phyloP scores from a whole-genome alignment of 35 echinoderm and acorn worm genomes.

The Ophioderma brevispina region DNA sequence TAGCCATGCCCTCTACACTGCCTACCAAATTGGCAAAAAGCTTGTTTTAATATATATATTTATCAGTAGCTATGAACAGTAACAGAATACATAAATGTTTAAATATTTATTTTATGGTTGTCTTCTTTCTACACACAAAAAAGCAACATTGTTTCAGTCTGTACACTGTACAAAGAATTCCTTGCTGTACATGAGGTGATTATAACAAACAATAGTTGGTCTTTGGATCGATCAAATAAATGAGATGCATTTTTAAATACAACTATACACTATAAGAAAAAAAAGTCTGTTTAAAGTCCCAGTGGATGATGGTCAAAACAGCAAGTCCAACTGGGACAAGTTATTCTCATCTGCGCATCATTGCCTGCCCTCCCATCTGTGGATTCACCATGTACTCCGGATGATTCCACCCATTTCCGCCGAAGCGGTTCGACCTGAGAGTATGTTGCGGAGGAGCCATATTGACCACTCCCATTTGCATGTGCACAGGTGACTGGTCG shows the following conservation, averaged over 20 bases:
- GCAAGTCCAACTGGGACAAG: neutral
- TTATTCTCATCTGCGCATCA: slow-evolving; percentile 1
- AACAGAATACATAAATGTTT: slow-evolving; percentile 15
- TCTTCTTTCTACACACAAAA: neutral
- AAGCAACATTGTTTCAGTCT: neutral
- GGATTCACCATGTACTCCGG: neutral
- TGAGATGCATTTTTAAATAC: slow-evolving; percentile 11
- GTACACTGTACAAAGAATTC: neutral
- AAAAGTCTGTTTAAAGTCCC: neutral
- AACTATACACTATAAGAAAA: neutral
- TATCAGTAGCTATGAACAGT: neutral
- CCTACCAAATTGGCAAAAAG: neutral
- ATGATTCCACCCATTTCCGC: neutral
- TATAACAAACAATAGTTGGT: neutral
- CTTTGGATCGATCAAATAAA: slow-evolving; percentile 1
- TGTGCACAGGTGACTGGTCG: slow-evolving; percentile 48
- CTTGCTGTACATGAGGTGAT: neutral
- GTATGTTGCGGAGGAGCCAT: slow-evolving; percentile 60
- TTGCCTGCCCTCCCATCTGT: neutral
- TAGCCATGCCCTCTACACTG: neutral
- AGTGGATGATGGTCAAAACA: neutral
- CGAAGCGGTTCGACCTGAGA: slow-evolving; percentile 49
- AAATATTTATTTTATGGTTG: neutral
- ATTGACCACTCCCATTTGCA: slow-evolving; percentile 64
- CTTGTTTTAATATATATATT: neutral